Evolutionary conservation across 2,888 invertebrate genomes (phyloP).

Genomic region (Pogonocherus hispidulus): DNA sequence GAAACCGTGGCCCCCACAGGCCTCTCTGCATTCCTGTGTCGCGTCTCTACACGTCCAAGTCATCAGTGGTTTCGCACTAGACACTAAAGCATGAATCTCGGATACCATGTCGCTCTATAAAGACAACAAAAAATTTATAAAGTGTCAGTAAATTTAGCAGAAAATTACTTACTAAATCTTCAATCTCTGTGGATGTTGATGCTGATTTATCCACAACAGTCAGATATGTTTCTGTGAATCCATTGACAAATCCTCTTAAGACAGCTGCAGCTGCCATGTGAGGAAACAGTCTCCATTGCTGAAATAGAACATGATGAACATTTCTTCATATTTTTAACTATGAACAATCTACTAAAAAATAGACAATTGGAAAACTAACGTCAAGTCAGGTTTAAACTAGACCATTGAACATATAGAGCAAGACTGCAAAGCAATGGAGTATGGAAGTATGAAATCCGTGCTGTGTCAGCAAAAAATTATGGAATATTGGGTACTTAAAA

Average conservation of each 20-base stretch:
- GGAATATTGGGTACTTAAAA: no score
- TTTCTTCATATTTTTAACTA: neutral
- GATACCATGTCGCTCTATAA: conserved; percentile 76
- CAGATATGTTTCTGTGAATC: conserved; percentile 77
- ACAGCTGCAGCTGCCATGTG: conserved; percentile 80
- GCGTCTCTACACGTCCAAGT: conserved; percentile 84
- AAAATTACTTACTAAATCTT: conserved; percentile 60
- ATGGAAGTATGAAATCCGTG: no score
- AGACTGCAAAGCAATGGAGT: no score
- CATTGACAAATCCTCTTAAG: conserved; percentile 76
- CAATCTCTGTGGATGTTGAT: conserved; percentile 63
- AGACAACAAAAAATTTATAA: neutral
- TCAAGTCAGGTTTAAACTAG: no score
- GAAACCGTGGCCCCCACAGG: conserved; percentile 91
- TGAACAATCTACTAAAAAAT: no score
- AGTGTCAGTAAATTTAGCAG: neutral
- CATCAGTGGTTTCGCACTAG: conserved; percentile 77
- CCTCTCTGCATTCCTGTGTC: conserved; percentile 86
- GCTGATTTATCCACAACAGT: conserved; percentile 78
- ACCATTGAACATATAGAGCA: no score
- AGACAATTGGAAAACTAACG: no score
- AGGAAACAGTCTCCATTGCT: conserved; percentile 89
- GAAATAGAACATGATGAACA: conserved; percentile 60
- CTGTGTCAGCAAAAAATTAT: no score
- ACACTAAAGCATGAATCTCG: conserved; percentile 80